These are phyloP conservation scores for Noctuana brunneofusca DNA, from an alignment of 2,888 invertebrate species.

Conservation along the genomic window DNA sequence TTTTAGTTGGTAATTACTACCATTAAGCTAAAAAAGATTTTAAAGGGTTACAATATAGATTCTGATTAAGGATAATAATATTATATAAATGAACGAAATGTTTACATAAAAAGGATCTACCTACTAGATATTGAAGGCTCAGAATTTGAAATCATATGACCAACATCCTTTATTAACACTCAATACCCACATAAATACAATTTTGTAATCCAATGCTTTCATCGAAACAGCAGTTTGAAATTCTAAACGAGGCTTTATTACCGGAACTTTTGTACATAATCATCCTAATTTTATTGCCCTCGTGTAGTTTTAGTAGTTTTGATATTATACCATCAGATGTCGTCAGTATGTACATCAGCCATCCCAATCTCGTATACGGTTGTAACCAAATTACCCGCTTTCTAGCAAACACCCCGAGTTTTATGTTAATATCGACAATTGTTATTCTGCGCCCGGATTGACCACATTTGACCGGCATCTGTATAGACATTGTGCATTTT, in stretches of 20 bases:
- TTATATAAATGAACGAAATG: not conserved
- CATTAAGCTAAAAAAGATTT: not conserved
- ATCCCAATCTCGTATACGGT: conserved; percentile 67
- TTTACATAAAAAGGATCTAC: no score
- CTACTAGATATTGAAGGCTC: no score
- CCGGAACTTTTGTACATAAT: conserved; percentile 71
- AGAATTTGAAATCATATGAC: no score
- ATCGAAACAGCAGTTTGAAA: conserved; percentile 6
- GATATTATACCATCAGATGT: conserved; percentile 59
- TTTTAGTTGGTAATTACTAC: not conserved
- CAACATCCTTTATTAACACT: no score
- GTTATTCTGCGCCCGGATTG: conserved; percentile 73
- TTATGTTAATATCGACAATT: conserved; percentile 79
- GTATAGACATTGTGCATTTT: conserved; percentile 74
- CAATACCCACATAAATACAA: no score
- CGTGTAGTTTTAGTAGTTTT: conserved; percentile 58
- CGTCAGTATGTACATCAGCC: conserved; percentile 67
- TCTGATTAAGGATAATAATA: not conserved
- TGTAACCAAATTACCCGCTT: conserved; percentile 82
- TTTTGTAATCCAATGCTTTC: no score
- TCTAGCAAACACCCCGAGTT: conserved; percentile 81
- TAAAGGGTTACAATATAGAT: not conserved
- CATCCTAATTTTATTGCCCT: conserved; percentile 66
- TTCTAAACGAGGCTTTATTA: conserved; percentile 38
- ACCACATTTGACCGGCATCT: conserved; percentile 81